Evolutionary conservation across 1,140 invertebrate genomes (phyloP).

Genomic region (Phenacoccus solenopsis): DNA sequence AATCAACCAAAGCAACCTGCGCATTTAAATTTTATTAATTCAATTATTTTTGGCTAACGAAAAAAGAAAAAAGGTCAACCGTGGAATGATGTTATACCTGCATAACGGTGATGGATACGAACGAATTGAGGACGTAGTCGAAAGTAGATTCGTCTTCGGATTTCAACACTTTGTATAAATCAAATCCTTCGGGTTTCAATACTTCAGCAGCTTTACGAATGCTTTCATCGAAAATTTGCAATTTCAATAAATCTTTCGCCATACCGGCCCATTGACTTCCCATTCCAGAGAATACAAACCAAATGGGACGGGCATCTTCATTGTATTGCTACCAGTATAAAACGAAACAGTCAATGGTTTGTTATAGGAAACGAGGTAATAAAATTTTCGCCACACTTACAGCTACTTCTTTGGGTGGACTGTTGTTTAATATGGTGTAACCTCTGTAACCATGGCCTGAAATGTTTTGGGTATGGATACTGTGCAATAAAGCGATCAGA

Average conservation of each 20-base stretch:
- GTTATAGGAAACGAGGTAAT: too few relatives aligned
- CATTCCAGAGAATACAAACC: slow-evolving; percentile 94
- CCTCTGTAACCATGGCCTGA: slow-evolving; percentile 61
- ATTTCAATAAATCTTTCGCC: slow-evolving; percentile 66
- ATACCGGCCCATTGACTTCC: slow-evolving; percentile 93
- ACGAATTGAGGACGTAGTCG: slow-evolving; percentile 73
- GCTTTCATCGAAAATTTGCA: slow-evolving; percentile 65
- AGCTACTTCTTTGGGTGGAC: slow-evolving; percentile 33
- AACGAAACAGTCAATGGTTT: too few relatives aligned
- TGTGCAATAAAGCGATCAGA: slow-evolving; percentile 60
- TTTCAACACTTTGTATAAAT: slow-evolving; percentile 67
- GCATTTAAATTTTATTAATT: too few relatives aligned
- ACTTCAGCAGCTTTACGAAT: slow-evolving; percentile 61
- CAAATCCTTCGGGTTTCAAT: slow-evolving; percentile 60
- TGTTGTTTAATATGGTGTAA: slow-evolving; percentile 52
- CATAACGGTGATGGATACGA: slow-evolving; percentile 86
- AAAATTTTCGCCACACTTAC: slow-evolving; percentile 33
- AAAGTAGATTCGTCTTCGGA: slow-evolving; percentile 60
- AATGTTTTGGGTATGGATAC: slow-evolving; percentile 54
- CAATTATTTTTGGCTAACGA: too few relatives aligned
- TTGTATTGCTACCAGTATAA: not conserved
- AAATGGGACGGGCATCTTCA: slow-evolving; percentile 51
- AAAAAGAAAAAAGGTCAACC: not conserved
- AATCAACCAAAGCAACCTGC: slow-evolving; percentile 73
- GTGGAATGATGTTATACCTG: slow-evolving; percentile 44